Percentiles rank a stretch among this genome's conserved stretches.
Evolutionary conservation across 2,888 invertebrate species (phyloP).

Genomic region (Amphipyra tragopoginis): DNA sequence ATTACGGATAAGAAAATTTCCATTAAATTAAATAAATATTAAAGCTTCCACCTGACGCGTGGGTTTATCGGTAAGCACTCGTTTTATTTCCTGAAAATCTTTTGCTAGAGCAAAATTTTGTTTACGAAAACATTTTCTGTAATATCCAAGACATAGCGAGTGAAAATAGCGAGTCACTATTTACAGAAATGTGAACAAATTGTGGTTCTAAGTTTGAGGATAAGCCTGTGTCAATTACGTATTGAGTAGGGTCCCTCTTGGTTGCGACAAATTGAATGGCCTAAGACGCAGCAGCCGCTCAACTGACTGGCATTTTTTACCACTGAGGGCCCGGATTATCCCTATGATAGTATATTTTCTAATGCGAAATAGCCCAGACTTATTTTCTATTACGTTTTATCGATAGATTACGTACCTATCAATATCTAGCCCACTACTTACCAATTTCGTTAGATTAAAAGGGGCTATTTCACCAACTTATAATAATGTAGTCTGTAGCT

Average conservation of each 20-base stretch:
- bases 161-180: constrained; percentile 74
- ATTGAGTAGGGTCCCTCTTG: constrained; percentile 84
- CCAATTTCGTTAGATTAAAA: constrained; percentile 36
- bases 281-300: constrained; percentile 71
- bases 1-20: too few species aligned
- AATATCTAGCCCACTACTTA: not conserved
- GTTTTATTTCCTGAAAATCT: constrained; percentile 36
- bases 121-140: constrained; percentile 56
- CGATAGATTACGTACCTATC: constrained; percentile 22
- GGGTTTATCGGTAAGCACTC: not conserved
- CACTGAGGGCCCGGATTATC: constrained; percentile 76
- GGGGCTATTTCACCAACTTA: too few species aligned
- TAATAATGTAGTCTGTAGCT: too few species aligned
- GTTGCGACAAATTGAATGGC: constrained; percentile 85
- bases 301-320: constrained; percentile 84
- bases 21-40: too few species aligned
- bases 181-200: constrained; percentile 82
- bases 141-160: constrained; percentile 53
- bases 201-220: constrained; percentile 82
- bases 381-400: constrained; percentile 44
- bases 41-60: too few species aligned
- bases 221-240: constrained; percentile 87
- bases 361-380: constrained; percentile 38
- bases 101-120: constrained; percentile 27
- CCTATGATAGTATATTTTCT: constrained; percentile 72